Evolutionary conservation across 2,888 invertebrate species (phyloP).

Genomic region (Acleris cristana): DNA sequence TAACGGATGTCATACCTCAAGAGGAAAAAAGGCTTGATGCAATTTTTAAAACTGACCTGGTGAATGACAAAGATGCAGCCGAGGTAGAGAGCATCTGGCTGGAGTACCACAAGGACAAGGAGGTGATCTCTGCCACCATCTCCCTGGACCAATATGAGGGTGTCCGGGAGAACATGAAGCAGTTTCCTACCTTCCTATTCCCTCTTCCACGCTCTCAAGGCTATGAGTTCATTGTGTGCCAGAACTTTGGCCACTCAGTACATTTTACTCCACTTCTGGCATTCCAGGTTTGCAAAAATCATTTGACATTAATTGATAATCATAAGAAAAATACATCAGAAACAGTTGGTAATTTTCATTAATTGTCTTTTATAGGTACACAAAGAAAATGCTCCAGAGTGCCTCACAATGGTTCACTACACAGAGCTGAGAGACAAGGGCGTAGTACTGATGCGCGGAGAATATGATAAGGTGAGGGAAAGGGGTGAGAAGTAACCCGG

Average conservation of each 20-base stretch:
- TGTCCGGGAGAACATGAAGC: slow-evolving; percentile 82
- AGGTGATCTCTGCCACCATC: slow-evolving; percentile 89
- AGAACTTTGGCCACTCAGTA: slow-evolving; percentile 87
- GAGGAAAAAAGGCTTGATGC: slow-evolving; percentile 83
- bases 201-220: slow-evolving; percentile 92
- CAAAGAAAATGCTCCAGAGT: slow-evolving; percentile 95
- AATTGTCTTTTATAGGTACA: slow-evolving; percentile 82
- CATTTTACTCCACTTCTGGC: slow-evolving; percentile 94
- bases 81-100: slow-evolving; percentile 92
- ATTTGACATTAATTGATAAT: too few species aligned
- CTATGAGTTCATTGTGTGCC: slow-evolving; percentile 93
- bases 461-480: slow-evolving; percentile 86
- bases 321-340: too few species aligned
- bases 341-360: neutral
- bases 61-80: slow-evolving; percentile 86
- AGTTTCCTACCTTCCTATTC: slow-evolving; percentile 89
- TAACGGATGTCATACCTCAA: slow-evolving; percentile 47
- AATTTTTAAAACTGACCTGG: slow-evolving; percentile 91
- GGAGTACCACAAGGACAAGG: slow-evolving; percentile 90
- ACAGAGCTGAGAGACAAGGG: slow-evolving; percentile 89
- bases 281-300: slow-evolving; percentile 86
- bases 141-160: slow-evolving; percentile 84
- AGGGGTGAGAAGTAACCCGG: neutral
- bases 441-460: slow-evolving; percentile 92
- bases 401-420: slow-evolving; percentile 91